Percentiles rank a stretch among this genome's conserved stretches.
phyloP scores from a whole-genome alignment of 2,797 vertebrate genomes.

The Falco concolor region DNA sequence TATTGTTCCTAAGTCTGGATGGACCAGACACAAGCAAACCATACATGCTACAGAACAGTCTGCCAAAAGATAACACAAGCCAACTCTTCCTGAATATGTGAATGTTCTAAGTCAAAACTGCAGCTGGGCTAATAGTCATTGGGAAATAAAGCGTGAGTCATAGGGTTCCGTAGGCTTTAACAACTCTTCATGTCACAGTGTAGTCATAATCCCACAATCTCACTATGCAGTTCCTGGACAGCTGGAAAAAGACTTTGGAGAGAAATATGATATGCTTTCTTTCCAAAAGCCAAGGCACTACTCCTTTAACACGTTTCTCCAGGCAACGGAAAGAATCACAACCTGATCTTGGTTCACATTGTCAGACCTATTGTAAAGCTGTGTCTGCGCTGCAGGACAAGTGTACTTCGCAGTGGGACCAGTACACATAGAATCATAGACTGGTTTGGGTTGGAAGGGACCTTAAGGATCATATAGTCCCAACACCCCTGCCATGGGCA shows the following conservation, averaged over 20 bases:
- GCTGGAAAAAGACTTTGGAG: slow-evolving; percentile 23
- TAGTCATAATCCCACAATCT: slow-evolving; percentile 12
- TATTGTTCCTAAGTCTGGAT: background rate
- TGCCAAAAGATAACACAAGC: slow-evolving; percentile 24
- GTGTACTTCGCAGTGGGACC: background rate
- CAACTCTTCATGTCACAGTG: background rate
- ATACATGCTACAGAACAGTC: background rate
- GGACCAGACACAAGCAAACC: background rate
- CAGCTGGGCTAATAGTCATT: slow-evolving; percentile 8
- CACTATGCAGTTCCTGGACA: slow-evolving; percentile 20
- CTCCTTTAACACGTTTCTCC: background rate
- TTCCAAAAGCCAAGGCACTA: background rate
- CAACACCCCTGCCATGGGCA: no score
- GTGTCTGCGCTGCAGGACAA: background rate
- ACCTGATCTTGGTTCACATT: background rate
- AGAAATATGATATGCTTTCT: background rate
- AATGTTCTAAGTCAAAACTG: slow-evolving; percentile 8
- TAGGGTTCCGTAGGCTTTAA: background rate
- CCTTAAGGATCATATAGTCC: no score
- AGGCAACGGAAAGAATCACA: background rate
- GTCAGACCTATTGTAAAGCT: background rate
- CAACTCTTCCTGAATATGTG: background rate
- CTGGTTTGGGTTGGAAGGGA: no score
- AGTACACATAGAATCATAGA: background rate
- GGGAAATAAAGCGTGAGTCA: slow-evolving; percentile 26